These are phyloP conservation scores for Lampropteryx suffumata DNA, from an alignment of 2,888 invertebrate genomes.

Conservation along the genomic window DNA sequence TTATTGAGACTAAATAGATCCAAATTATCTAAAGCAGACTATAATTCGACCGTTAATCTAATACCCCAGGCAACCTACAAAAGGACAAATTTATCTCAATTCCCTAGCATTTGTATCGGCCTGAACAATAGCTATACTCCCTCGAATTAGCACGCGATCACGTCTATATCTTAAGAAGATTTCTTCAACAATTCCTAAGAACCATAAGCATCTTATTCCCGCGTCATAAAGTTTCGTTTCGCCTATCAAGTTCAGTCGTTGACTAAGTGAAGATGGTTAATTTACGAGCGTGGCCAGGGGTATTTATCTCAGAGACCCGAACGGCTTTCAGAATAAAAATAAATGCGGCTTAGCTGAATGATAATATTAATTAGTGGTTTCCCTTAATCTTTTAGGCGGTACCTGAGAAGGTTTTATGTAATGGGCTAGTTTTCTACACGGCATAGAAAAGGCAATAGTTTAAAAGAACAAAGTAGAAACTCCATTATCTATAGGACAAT, in stretches of 20 bases:
- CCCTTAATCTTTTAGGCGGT: conserved; percentile 24
- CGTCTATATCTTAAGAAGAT: conserved; percentile 29
- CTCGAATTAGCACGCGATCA: conserved; percentile 27
- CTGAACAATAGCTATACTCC: conserved; percentile 20
- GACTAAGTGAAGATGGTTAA: conserved; percentile 30
- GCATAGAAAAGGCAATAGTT: no score
- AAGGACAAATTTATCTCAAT: conserved; percentile 11
- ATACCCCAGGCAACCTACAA: background rate
- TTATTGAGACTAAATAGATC: no score
- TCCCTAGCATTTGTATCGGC: conserved; percentile 15
- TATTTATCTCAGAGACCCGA: conserved; percentile 31
- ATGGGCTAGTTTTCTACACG: no score
- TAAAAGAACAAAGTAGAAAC: no score
- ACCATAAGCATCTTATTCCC: conserved; percentile 7
- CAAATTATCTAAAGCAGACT: background rate
- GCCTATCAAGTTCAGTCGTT: conserved; percentile 7
- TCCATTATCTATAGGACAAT: no score
- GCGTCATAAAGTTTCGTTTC: conserved; percentile 13
- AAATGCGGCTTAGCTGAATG: conserved; percentile 24
- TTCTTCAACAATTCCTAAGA: conserved; percentile 18
- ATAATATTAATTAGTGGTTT: conserved; percentile 34
- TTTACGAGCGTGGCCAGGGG: conserved; percentile 28
- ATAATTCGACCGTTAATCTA: background rate
- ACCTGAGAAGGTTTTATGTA: conserved; percentile 9
- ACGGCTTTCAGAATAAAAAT: conserved; percentile 29